phyloP scores from a whole-genome alignment of 2,888 invertebrate genomes.

The Polyommatus icarus region DNA sequence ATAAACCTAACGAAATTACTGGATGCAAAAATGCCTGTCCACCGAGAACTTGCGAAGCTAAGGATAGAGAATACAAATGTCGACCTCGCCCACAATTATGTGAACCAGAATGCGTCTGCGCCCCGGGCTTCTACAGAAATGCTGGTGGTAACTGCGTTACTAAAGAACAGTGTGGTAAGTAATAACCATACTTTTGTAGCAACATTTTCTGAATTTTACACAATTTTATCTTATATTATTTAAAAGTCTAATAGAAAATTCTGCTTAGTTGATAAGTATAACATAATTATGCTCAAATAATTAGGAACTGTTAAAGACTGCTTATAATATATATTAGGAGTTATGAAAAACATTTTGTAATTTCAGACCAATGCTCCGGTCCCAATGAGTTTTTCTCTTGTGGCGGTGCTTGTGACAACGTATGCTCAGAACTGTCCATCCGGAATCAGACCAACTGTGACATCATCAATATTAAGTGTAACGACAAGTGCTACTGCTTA shows the following conservation, averaged over 20 bases:
- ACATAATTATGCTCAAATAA: neutral
- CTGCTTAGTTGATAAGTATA: no score
- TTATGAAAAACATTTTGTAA: neutral
- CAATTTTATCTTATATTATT: neutral
- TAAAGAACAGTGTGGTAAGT: slow-evolving; percentile 21
- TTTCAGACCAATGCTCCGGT: slow-evolving; percentile 35
- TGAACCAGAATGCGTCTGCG: slow-evolving; percentile 33
- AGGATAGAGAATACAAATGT: slow-evolving; percentile 30
- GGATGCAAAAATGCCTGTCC: slow-evolving; percentile 33
- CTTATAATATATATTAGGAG: no score
- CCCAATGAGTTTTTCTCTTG: slow-evolving; percentile 35
- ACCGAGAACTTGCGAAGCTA: slow-evolving; percentile 33
- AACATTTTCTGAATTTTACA: no score
- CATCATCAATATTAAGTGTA: slow-evolving; percentile 43
- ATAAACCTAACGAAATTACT: slow-evolving; percentile 30
- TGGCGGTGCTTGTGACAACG: slow-evolving; percentile 35
- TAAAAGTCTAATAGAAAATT: neutral
- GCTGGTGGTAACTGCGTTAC: slow-evolving; percentile 33
- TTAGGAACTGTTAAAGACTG: neutral
- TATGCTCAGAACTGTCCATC: slow-evolving; percentile 30
- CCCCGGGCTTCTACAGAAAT: slow-evolving; percentile 34
- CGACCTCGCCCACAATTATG: slow-evolving; percentile 22
- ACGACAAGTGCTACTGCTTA: slow-evolving; percentile 51
- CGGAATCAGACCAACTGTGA: slow-evolving; percentile 37
- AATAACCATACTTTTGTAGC: neutral